Base-by-base conservation (phyloP, 2,113 vertebrate genomes). In the Phylloscopus whistleri region DNA sequence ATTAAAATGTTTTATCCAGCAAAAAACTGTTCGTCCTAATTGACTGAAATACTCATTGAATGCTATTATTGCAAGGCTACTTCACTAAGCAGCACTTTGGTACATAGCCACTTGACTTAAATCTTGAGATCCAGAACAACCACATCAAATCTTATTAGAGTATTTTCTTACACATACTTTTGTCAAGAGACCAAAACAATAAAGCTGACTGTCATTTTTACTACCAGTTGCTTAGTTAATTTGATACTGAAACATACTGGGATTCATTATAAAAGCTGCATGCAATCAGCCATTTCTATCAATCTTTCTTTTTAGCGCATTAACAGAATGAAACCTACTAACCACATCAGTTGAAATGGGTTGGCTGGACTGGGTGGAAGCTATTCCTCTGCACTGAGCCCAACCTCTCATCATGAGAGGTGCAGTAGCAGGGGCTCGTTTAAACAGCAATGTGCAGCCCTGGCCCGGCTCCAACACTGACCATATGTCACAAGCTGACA, bases 171-270 rank as follows among this genome's bases (percentile, higher is more conserved):
- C n/a, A 90, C 60, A 74, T 68, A 79, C 70, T 55, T 90, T 64
- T 89, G 52, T 89, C 93, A 88, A 81, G 48, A 82, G 76, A 89
- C 55, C 86, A 88, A 76, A 95, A 93, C 83, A 94, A 91, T 90
- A 86, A 94, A 92, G 53, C 84, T 19, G 83, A 78, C 69, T 94
- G 70, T 96, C 87, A 94, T 78, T 96, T 97, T 97, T 85, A 97
- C 73, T 92, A 96, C 67, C 21, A 92, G 82, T 85, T 92, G 51
- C 88, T 97, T 95, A 81, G 46, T 94, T 96, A 91, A 96, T 91
- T 84, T 1, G 6, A 91, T 85, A 95, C 84, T 66, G 84, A 94
- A 94, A 93, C 8, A 9, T 76, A 92, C 77, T 67, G 84, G 77
- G 81, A 85, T 95, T 92, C 77, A 70, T 95, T 88, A 90, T 11